A percentile compares a stretch with the other conserved stretches of the same genome.
Conservation (phyloP, 2,888 invertebrate species). For the Ernsta delagoae region DNA sequence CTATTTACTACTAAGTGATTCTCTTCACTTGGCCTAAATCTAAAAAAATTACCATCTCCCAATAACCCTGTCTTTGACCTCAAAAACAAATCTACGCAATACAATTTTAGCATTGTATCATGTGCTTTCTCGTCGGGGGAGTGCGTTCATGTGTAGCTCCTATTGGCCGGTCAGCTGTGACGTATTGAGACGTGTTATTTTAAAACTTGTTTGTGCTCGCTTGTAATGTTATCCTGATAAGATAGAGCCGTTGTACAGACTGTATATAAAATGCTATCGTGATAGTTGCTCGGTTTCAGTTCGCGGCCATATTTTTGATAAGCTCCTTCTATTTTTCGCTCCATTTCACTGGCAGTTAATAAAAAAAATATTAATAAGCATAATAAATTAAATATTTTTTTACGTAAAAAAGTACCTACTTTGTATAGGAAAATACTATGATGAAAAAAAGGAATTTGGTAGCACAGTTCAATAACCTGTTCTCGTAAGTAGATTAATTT, state of each 20-base stretch:
- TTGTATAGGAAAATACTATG: constrained; percentile 44
- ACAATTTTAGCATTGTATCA: constrained; percentile 48
- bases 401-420: too few species aligned
- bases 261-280: constrained; percentile 58
- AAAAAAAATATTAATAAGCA: background rate
- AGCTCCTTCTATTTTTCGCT: constrained; percentile 20
- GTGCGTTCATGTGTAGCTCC: constrained; percentile 57
- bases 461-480: constrained; percentile 63
- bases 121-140: constrained; percentile 65
- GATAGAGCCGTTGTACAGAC: constrained; percentile 52
- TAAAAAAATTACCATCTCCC: background rate
- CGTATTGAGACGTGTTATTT: constrained; percentile 68
- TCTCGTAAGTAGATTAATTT: constrained; percentile 62
- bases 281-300: constrained; percentile 45
- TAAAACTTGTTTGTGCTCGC: constrained; percentile 57
- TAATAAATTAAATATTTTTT: too few species aligned
- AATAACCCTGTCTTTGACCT: constrained; percentile 61
- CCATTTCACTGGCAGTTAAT: constrained; percentile 4
- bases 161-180: constrained; percentile 65
- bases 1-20: too few species aligned
- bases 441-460: constrained; percentile 71
- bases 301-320: constrained; percentile 51
- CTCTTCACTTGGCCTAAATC: too few species aligned
- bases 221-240: constrained; percentile 65
- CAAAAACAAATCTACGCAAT: constrained; percentile 42